Base-by-base conservation (phyloP, 2,888 invertebrate species). In the Thera britannica region DNA sequence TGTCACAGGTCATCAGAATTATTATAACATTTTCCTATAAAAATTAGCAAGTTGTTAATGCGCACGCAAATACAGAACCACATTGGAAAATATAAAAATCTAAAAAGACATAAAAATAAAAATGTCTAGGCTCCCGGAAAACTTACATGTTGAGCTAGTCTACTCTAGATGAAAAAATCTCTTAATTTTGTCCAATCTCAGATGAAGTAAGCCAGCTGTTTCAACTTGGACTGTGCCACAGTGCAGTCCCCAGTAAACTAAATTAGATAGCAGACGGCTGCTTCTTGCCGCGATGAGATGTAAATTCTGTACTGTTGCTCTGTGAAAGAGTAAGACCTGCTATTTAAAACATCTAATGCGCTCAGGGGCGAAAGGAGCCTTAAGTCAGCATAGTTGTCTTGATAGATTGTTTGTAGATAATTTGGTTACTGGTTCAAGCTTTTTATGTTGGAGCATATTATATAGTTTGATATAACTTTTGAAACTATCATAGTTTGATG, bases 251-350 rank as follows among this genome's bases (percentile, higher is more conserved):
- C 72, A 79, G 80, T 76, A 80, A 79, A 79, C 76, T 77, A 80
- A 85, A 85, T 84, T 83, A 84, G 84, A 83, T 84, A 84, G 81
- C 76, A 77, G 78, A 78, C 75, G 74, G 70, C 77, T 77, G 72
- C 76, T 79, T 79, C 73, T 74, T 70, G 60, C 66, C 70, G 72
- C 74, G 75, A 79, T 79, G 81, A 79, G 83, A 83, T 83, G 83
- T 80, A 83, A 84, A 84, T 84, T 83, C 66, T 76, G 77, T 75
- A 73, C 82, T 78, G 78, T 78, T 77, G 79, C 80, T 75, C 78
- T 77, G 49, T 41, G 63, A 64, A 68, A 61, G 63, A 71, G 68
- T 61, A 66, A 66, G 71, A 74, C 65, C 63, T 68, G 41, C 67
- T 67, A 60, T 65, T 71, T 71, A 65, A 65, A 65, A 35, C 62